phyloP scores from a whole-genome alignment of 2,888 invertebrate species.

The Spilosoma lubricipeda region DNA sequence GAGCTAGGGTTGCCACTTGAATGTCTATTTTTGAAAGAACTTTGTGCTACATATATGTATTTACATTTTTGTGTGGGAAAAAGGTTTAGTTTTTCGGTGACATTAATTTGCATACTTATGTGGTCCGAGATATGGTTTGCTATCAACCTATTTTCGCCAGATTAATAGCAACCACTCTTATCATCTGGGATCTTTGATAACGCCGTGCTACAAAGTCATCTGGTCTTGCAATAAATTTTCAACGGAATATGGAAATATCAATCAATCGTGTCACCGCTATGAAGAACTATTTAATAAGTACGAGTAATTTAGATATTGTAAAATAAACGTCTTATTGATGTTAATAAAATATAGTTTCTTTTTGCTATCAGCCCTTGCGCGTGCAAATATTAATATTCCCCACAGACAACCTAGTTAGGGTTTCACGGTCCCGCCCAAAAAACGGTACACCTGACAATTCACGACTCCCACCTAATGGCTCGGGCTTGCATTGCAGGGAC shows the following conservation, averaged over 20 bases:
- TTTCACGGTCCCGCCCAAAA: conserved; percentile 38
- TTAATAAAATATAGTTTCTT: not conserved
- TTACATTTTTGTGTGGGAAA: not conserved
- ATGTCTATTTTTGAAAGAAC: not conserved
- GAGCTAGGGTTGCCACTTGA: not conserved
- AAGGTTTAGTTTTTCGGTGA: not conserved
- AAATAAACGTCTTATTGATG: too few species aligned
- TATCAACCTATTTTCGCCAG: not conserved
- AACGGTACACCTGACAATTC: conserved; percentile 21
- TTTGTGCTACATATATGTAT: not conserved
- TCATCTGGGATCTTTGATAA: not conserved
- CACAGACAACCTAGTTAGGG: conserved; percentile 24
- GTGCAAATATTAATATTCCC: not conserved
- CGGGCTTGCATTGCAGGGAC: conserved; percentile 6
- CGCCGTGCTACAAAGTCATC: not conserved
- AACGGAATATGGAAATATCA: too few species aligned
- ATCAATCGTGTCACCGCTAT: too few species aligned
- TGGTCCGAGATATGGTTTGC: too few species aligned
- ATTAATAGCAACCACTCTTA: not conserved
- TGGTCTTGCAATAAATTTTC: too few species aligned
- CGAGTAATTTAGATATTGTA: not conserved
- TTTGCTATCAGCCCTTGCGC: conserved; percentile 1
- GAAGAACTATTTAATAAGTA: too few species aligned
- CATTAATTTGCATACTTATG: too few species aligned
- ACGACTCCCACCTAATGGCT: not conserved